phyloP scores from a whole-genome alignment of 2,113 vertebrate species.

The Telmatochromis sp. region DNA sequence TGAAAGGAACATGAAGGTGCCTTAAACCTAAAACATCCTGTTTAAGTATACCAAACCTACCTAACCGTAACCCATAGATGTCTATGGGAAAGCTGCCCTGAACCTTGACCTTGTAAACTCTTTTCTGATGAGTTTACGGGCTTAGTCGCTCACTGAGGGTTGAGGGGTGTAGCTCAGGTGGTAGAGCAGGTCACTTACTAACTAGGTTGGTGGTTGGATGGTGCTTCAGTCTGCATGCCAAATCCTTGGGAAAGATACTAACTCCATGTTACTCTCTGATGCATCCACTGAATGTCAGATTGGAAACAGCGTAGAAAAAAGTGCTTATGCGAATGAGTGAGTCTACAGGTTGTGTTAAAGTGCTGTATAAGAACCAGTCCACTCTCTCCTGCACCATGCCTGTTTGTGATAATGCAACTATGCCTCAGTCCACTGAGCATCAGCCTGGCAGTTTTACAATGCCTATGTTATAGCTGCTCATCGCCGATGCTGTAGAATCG shows the following conservation, averaged over 20 bases:
- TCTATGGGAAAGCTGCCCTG: fast-evolving
- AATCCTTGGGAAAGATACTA: not conserved
- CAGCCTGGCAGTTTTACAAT: fast-evolving
- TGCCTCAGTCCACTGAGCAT: not conserved
- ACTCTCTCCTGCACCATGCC: not conserved
- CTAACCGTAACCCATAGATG: fast-evolving
- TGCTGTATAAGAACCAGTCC: not conserved
- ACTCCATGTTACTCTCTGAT: not conserved
- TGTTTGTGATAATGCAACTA: not conserved
- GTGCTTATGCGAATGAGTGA: fast-evolving
- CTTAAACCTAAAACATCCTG: not conserved
- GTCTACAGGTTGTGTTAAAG: not conserved
- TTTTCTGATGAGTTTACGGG: fast-evolving
- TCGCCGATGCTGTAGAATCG: not conserved
- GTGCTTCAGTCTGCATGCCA: not conserved
- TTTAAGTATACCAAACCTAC: not conserved
- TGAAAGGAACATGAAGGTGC: not conserved
- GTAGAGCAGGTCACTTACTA: not conserved
- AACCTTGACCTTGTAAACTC: not conserved
- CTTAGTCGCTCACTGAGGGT: not conserved
- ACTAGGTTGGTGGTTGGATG: not conserved
- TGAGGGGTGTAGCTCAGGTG: not conserved
- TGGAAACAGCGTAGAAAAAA: not conserved
- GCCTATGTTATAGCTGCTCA: fast-evolving
- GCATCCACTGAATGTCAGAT: not conserved